phyloP scores from a whole-genome alignment of 2,113 vertebrate genomes.

The Lynx canadensis region DNA sequence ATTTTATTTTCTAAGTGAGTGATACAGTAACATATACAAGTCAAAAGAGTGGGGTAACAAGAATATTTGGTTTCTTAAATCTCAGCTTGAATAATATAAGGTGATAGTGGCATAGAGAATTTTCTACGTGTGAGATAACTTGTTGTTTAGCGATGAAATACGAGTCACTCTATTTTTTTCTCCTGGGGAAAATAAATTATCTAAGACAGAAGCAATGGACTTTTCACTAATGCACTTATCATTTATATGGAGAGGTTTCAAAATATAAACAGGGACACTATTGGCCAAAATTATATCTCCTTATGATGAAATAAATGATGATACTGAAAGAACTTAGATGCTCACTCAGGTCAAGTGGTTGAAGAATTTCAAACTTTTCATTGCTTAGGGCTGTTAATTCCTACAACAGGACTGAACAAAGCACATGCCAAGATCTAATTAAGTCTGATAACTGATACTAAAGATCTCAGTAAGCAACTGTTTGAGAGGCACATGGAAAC shows the following conservation, averaged over 20 bases:
- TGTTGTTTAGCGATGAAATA: conserved; percentile 1
- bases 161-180: not conserved
- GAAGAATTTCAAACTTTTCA: not conserved
- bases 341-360: not conserved
- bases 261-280: not conserved
- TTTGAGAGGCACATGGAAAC: not conserved
- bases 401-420: not conserved
- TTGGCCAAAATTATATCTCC: not conserved
- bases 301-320: not conserved
- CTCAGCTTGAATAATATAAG: not conserved
- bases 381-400: not conserved
- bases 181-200: not conserved
- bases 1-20: not conserved
- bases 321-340: not conserved
- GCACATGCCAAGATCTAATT: not conserved
- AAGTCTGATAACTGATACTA: not conserved
- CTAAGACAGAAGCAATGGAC: not conserved
- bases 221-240: not conserved
- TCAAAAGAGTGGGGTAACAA: not conserved
- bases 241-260: not conserved
- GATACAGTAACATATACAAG: not conserved
- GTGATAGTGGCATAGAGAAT: not conserved
- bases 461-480: not conserved
- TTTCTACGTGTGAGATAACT: not conserved
- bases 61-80: not conserved